Evolutionary conservation across 1,140 invertebrate species (phyloP), one percentile per base, ranked within the genome.

Genomic region (Eciton burchellii): DNA sequence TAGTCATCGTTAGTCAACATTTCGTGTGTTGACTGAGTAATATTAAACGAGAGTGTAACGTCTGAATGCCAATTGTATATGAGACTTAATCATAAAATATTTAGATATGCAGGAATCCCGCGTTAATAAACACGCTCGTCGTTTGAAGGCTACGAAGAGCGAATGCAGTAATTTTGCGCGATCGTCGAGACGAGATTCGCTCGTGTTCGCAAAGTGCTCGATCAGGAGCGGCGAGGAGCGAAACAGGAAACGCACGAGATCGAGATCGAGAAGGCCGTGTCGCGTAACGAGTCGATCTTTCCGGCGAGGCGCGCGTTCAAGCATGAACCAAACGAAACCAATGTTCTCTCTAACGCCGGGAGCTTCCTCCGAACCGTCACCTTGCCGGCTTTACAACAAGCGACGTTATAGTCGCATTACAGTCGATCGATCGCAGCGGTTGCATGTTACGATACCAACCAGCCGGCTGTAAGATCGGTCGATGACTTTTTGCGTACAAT

Each of bases 401-500:
- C 29, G 16, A 79, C n/a, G 59, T 65, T 79, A 68, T 57, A 56
- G 74, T 70, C 63, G 16, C 63, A 49, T 79, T 79, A 79, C 70
- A 79, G 52, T 79, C 41, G 35, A 79, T 79, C 74, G 74, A 79
- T 79, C 74, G 63, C 41, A 70, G 63, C 52, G 12, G 63, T 79
- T 79, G 74, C 74, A 79, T 79, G 74, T 79, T 29, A 49, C 41
- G 63, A 56, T 77, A 49, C 19, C 41, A 62, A 77, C 62, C 63
- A 43, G 45, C 57, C 54, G 21, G 35, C 35, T 41, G 49, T 11
- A 21, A 26, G 47, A 77, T 77, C 62, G 74, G 62, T 79, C 74
- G 74, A 79, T 70, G 74, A 79, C 74, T 68, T 70, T 79, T 79
- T 79, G 19, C 16, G 19, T 26, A 6, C 35, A 35, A 29, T 1